Evolutionary conservation across 2,797 vertebrate species (phyloP).

Genomic region (Arrhamphus sclerolepis): DNA sequence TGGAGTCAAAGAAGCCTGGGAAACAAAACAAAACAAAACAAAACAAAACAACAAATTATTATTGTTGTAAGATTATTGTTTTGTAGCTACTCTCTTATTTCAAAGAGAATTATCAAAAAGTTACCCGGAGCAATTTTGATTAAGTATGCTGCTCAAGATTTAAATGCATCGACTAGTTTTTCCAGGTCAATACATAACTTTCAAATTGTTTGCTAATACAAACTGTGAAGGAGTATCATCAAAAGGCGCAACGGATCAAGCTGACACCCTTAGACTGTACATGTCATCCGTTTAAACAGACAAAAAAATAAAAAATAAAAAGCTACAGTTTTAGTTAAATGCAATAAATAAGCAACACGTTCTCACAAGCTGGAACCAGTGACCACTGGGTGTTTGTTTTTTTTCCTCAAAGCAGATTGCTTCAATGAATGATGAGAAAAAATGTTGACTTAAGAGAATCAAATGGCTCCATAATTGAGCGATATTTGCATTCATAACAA

Average conservation of each 20-base stretch:
- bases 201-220: too few species aligned
- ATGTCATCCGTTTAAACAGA: too few species aligned
- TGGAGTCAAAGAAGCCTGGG: slow-evolving; percentile 90
- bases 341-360: not conserved
- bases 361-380: not conserved
- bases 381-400: not conserved
- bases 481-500: slow-evolving; percentile 12
- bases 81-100: not conserved
- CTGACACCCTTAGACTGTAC: too few species aligned
- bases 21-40: not conserved
- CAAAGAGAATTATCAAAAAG: too few species aligned
- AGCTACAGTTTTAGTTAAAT: not conserved
- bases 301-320: not conserved
- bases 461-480: not conserved
- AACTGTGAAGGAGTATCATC: too few species aligned
- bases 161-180: too few species aligned
- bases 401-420: not conserved
- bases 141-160: too few species aligned
- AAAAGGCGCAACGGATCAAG: too few species aligned
- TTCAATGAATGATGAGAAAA: not conserved
- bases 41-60: too few species aligned
- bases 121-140: too few species aligned
- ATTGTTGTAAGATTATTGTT: too few species aligned
- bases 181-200: too few species aligned
- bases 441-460: not conserved